Base-by-base conservation (phyloP, 1,140 invertebrate species). In the Penaeus japonicus region DNA sequence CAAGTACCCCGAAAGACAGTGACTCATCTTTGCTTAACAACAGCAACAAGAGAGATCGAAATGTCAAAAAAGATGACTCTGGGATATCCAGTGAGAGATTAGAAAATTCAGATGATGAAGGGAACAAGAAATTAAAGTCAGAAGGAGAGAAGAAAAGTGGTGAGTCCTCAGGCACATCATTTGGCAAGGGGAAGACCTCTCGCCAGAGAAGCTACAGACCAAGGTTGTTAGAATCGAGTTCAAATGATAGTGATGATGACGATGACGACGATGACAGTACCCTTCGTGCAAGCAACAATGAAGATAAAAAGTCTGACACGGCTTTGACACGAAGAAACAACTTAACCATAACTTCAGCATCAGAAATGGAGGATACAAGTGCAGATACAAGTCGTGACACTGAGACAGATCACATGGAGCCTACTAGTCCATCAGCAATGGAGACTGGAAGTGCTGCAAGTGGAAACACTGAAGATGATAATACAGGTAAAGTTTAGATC, bases 371-470 rank as follows among this genome's bases (percentile, higher is more conserved):
- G 27, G 81, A 84, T 20, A 62, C 81, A 57, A 57, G 55, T 57
- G 81, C 53, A 39, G 62, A 39, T n/a, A 83, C 55, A 17, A 62
- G 62, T 20, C 81, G 55, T 4, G 57, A 39, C 22, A 27, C 55
- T 35, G 81, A 83, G 55, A 62, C 55, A 62, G 81, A 62, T n/a
- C 55, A 83, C 24, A 62, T 83, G 57, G 81, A 83, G 27, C 57
- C 57, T 17, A 32, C 57, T n/a, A 83, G 81, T 59, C 81, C 81
- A 22, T 57, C 55, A n/a, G 54, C 55, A 30, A 83, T 83, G 81
- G 81, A 83, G 17, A 62, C 55, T 62, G 81, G 81, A 59, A 84
- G 81, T 62, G 81, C 59, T 27, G 53, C 81, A 83, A 62, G 81
- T 62, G 57, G n/a, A 59, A 62, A 30, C 81, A 83, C 81, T 10